Evolutionary conservation across 1,140 invertebrate species (phyloP), one percentile per base, ranked within the genome.

Genomic region (Andricus grossulariae): DNA sequence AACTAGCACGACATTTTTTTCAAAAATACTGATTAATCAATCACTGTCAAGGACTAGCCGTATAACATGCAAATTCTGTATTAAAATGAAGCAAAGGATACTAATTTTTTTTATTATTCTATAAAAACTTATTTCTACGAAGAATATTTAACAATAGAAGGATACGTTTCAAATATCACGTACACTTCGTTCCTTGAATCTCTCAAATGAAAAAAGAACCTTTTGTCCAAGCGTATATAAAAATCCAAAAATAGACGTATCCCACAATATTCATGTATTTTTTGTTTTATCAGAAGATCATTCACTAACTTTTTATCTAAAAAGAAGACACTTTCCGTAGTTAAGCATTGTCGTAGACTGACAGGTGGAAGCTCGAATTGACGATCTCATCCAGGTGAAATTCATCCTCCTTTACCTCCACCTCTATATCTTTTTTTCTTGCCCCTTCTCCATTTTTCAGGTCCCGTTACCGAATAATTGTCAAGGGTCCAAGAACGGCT

Each of bases 391-490:
- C 79, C 50, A 72, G 82, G 78, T 80, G 82, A 83, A 83, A 83
- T 83, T 83, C 80, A 78, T 81, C 75, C 76, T 70, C 76, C 76
- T 77, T 74, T 79, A 72, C 80, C 66, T 80, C 76, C 71, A 75
- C 76, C 77, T 83, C 82, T 80, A 77, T 76, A 78, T 81, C 76
- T 25, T 66, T 66, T 66, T 66, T 66, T 66, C 25, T 39, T 32
- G 75, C 82, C 81, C 80, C 82, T 73, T 78, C 72, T 77, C 72
- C 55, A 60, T 72, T 66, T 77, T 72, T 70, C 45, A 80, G 72
- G 82, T 81, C 80, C 82, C 82, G 82, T 81, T 83, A 83, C 81
- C 78, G 78, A 83, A 83, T 83, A 83, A 81, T 83, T 83, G 82
- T 76, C 80, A 80, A 77, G 75, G 82, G 77, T 83, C 78, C 82